Base-by-base conservation (phyloP, 2,113 vertebrate species). In the Elgaria multicarinata region DNA sequence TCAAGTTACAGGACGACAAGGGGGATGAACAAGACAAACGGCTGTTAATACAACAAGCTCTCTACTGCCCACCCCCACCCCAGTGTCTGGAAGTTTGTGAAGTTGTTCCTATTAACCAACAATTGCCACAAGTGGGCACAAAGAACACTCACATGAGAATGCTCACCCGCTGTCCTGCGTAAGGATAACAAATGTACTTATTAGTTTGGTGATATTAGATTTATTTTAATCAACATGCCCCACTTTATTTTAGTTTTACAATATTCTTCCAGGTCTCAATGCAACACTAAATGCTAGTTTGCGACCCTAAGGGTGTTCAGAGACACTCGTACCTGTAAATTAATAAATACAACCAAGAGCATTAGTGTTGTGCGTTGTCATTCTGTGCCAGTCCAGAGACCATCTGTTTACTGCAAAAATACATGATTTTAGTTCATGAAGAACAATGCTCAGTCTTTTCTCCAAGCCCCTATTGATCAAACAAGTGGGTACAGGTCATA, bases 401-500 rank as follows among this genome's bases (percentile, higher is more conserved):
- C 20, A 53, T 85, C 44, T 36, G 13, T 85, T 85, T n/a, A 20
- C 2, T 22, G 31, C 18, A 71, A 33, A 46, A 26, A 64, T 39
- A 4, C 20, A 62, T n/a, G 10, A 33, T 53, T n/a, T 36, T n/a
- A n/a, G 67, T 85, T 36, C 31, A 53, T 14, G 33, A 72, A 69
- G n/a, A 20, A 72, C 44, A 50, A 10, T 26, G 46, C 31, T 79
- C 50, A 31, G 28, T 53, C 50, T 79, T 79, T 53, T 2, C 33
- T 72, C 22, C 46, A 3, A 72, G 46, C 9, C 46, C 44, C 83
- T 31, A 72, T 53, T 85, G 83, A 85, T 85, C 46, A 85, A 85
- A 85, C 44, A 85, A 85, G 44, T n/a, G 10, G 20, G 31, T 85
- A 69, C 83, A 55, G 83, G 83, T 85, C 83, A 85, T 44, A 85